phyloP scores from a whole-genome alignment of 2,113 vertebrate genomes.

The Tonatia bakeri region DNA sequence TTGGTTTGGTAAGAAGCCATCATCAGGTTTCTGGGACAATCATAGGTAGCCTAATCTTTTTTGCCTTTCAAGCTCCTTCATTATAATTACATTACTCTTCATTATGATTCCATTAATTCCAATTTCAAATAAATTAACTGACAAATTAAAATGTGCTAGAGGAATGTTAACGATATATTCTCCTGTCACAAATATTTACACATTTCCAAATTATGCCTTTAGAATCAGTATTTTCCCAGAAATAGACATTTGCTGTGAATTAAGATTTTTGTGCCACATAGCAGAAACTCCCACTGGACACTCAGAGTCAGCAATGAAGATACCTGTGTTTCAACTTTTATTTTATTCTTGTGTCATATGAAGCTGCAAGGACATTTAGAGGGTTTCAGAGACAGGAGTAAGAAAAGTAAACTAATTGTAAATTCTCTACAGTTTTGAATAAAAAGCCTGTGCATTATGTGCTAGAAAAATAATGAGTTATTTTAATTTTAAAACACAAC shows the following conservation, averaged over 20 bases:
- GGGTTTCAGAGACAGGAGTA: neutral
- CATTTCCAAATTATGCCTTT: neutral
- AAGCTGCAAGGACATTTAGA: neutral
- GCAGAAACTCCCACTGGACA: neutral
- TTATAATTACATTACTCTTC: neutral
- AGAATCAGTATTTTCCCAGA: neutral
- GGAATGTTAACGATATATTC: neutral
- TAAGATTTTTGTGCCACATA: neutral
- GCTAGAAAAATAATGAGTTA: neutral
- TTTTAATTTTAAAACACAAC: slow-evolving; percentile 20
- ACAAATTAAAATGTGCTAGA: neutral
- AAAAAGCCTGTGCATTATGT: neutral
- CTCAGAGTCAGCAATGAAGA: neutral
- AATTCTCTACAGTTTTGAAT: neutral
- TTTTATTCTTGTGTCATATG: neutral
- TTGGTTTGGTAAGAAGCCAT: neutral
- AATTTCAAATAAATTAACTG: neutral
- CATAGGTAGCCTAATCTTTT: neutral
- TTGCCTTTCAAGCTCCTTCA: neutral
- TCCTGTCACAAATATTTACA: neutral
- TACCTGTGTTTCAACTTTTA: neutral
- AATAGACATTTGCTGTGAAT: neutral
- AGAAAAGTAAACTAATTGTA: neutral
- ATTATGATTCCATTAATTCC: neutral
- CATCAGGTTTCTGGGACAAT: neutral